Evolutionary conservation across 2,797 vertebrate species (phyloP), one percentile per base, ranked within the genome.

Genomic region (Benthosema pterotum): DNA sequence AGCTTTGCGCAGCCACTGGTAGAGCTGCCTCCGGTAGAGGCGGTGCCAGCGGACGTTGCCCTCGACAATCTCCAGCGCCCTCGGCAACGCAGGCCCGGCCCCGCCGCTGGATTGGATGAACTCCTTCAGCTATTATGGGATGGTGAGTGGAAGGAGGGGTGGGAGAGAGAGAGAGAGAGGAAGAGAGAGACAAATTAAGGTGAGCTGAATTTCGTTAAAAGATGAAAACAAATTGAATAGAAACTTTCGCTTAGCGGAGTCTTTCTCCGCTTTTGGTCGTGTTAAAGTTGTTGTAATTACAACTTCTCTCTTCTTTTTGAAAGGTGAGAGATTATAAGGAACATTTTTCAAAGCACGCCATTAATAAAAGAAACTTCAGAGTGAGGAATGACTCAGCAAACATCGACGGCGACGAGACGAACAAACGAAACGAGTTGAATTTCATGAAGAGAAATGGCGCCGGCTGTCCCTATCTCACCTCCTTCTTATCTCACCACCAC

Each of bases 11-110:
- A 99, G 91, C 97, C 97, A 99, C 59, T 97, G 95, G 87, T 94
- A 98, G 63, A 99, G 94, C 83, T 94, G 95, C 63, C 95, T 94
- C 74, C 95, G 94, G 77, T 96, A 94, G 72, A 97, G 92, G 64
- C 87, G 92, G 87, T 97, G 95, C 97, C 96, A 98, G 71, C 89
- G 90, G 19, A 99, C 96, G 19, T 98, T 98, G 62, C 96, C 94
- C 86, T 97, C 94, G 0, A 99, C 97, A 0, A 97, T 96, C 91
- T 98, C 97, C 76, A 98, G 86, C 0, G 97, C 96, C 0, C 96
- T 92, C 38, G 94, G 90, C 80, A 96, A 93, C 5, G 96, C 95
- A 47, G 94, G 92, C 68, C 92, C 90, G n/a, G 93, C 93, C 78
- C 92, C 93, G 1, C 95, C 91, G 0, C 95, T 94, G 69, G 78